A percentile compares a stretch with the other conserved stretches of the same genome.
phyloP scores from a whole-genome alignment of 1,140 invertebrate genomes.

The Apis cerana region DNA sequence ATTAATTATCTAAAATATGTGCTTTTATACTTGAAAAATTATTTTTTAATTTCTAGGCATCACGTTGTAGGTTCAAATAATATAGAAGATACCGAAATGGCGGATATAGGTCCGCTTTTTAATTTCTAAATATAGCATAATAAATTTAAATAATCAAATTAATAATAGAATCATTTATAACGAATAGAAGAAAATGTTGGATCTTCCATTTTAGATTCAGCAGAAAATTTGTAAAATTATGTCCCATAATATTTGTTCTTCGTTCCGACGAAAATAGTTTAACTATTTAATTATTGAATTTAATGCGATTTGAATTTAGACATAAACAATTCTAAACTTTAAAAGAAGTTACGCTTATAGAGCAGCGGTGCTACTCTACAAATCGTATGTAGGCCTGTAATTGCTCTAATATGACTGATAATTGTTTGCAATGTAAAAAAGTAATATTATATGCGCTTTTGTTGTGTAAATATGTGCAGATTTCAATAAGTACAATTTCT shows the following conservation, averaged over 20 bases:
- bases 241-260: conserved; percentile 3
- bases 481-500: conserved; percentile 45
- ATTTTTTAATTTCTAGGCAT: conserved; percentile 68
- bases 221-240: conserved; percentile 30
- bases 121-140: background rate
- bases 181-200: conserved; percentile 42
- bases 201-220: conserved; percentile 9
- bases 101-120: conserved; percentile 68
- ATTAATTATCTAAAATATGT: background rate
- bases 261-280: conserved; percentile 3
- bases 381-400: conserved; percentile 29
- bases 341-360: conserved; percentile 30
- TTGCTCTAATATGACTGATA: conserved; percentile 25
- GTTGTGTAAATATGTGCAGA: conserved; percentile 57
- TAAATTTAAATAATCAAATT: conserved; percentile 3
- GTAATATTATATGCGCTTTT: conserved; percentile 31
- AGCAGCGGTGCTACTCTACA: conserved; percentile 17
- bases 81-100: conserved; percentile 77
- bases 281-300: conserved; percentile 65
- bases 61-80: conserved; percentile 69
- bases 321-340: conserved; percentile 27
- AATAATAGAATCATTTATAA: conserved; percentile 70
- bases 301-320: conserved; percentile 34
- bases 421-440: conserved; percentile 37
- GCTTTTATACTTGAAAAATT: background rate